Evolutionary conservation across 2,888 invertebrate species (phyloP).

Genomic region (Cryptocheilus praepositus): DNA sequence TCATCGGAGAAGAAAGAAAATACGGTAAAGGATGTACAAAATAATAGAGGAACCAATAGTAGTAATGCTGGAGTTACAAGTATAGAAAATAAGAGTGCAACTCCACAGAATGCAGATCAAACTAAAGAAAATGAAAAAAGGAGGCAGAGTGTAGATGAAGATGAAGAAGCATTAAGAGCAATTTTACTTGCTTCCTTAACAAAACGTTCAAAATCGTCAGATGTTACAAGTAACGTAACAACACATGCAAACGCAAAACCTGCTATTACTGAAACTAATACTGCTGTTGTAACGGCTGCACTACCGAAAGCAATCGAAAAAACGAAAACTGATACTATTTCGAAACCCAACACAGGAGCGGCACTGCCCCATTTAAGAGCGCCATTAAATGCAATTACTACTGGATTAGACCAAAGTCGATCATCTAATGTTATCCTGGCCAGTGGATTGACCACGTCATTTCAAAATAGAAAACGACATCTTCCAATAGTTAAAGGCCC

Average conservation of each 20-base stretch:
- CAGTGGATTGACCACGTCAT: not conserved
- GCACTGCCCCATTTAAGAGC: not conserved
- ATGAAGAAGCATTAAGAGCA: conserved; percentile 68
- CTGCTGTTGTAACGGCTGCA: not conserved
- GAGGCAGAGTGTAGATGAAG: conserved; percentile 68
- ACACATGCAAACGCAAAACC: not conserved
- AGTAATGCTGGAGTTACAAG: not conserved
- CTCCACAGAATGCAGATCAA: not conserved
- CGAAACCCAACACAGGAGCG: not conserved
- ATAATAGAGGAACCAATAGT: not conserved
- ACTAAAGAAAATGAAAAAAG: conserved; percentile 26
- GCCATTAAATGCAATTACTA: not conserved
- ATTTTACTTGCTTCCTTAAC: conserved; percentile 67
- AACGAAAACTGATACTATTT: not conserved
- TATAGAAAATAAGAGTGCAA: not conserved
- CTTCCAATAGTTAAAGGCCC: conserved; percentile 37
- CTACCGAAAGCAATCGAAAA: not conserved
- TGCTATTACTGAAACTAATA: not conserved
- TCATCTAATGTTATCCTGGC: not conserved
- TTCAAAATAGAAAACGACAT: conserved; percentile 42
- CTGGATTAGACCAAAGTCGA: conserved; percentile 28
- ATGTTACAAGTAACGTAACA: not conserved
- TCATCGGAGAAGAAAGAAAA: no score
- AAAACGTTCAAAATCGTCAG: conserved; percentile 51
- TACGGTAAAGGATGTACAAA: no score